Percentiles rank a stretch among this genome's conserved stretches.
phyloP scores from a whole-genome alignment of 2,888 invertebrate genomes.

The Danaus chrysippus region DNA sequence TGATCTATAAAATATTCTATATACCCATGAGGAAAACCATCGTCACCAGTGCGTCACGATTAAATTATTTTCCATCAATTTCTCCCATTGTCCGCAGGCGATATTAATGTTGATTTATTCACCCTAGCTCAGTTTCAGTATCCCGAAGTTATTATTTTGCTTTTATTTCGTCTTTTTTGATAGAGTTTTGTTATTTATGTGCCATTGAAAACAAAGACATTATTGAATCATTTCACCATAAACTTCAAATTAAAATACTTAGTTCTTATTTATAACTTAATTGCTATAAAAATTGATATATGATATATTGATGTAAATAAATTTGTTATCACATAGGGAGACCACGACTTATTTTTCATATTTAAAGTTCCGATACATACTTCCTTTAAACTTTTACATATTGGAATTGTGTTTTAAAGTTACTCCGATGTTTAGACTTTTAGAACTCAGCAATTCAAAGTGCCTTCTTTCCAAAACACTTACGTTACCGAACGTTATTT shows the following conservation, averaged over 20 bases:
- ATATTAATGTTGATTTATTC: conserved; percentile 48
- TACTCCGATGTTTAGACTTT: not conserved
- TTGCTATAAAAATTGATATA: too few species aligned
- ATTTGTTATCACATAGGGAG: too few species aligned
- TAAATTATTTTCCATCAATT: conserved; percentile 28
- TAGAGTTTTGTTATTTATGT: conserved; percentile 7
- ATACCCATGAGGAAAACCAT: conserved; percentile 4
- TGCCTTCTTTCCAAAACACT: conserved; percentile 15
- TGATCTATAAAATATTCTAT: too few species aligned
- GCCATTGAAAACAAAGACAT: conserved; percentile 11
- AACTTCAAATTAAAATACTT: too few species aligned
- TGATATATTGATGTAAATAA: too few species aligned
- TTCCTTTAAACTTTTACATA: conserved; percentile 3
- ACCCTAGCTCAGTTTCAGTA: conserved; percentile 32
- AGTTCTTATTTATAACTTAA: too few species aligned
- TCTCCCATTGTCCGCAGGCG: conserved; percentile 30
- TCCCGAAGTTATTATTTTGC: conserved; percentile 18
- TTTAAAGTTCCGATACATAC: not conserved
- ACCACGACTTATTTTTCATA: not conserved
- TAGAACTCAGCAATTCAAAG: conserved; percentile 11
- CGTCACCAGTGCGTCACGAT: conserved; percentile 13
- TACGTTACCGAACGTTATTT: conserved; percentile 25
- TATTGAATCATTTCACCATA: conserved; percentile 9
- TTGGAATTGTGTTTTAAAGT: conserved; percentile 17
- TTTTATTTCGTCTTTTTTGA: conserved; percentile 2